Percentiles rank a stretch among this genome's conserved stretches.
phyloP scores from a whole-genome alignment of 2,888 invertebrate species.

The Drosophila kanekoi region DNA sequence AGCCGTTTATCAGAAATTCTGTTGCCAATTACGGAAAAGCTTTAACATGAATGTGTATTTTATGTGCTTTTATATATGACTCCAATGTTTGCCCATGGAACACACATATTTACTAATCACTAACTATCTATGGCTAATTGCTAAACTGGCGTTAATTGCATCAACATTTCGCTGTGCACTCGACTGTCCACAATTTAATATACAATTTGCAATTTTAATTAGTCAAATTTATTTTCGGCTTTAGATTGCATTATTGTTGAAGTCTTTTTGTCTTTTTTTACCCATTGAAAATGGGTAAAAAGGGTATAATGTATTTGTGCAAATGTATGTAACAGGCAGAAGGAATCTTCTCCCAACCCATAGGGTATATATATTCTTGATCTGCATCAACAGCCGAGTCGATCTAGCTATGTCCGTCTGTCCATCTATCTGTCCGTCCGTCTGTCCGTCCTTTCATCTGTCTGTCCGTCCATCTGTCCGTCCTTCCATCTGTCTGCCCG shows the following conservation, averaged over 20 bases:
- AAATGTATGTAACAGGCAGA: too few species aligned
- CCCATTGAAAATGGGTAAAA: too few species aligned
- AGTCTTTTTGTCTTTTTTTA: too few species aligned
- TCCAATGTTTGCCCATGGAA: constrained; percentile 6
- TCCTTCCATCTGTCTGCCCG: too few species aligned
- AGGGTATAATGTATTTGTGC: too few species aligned
- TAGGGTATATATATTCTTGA: too few species aligned
- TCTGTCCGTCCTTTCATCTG: too few species aligned
- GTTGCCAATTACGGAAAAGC: constrained; percentile 16
- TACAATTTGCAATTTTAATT: constrained; percentile 11
- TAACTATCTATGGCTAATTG: constrained; percentile 25
- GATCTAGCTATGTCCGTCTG: too few species aligned
- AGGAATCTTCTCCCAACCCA: too few species aligned
- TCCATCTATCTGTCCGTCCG: too few species aligned
- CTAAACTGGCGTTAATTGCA: constrained; percentile 23
- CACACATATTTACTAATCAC: constrained; percentile 7
- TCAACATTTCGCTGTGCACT: not conserved
- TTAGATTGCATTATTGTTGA: not conserved
- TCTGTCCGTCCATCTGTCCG: too few species aligned
- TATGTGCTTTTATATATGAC: constrained; percentile 13
- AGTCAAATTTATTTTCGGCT: not conserved
- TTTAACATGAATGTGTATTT: constrained; percentile 2
- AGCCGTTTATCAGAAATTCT: constrained; percentile 14
- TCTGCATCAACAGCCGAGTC: too few species aligned
- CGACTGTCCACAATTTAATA: constrained; percentile 14